Percentiles rank a stretch among this genome's conserved stretches.
phyloP scores from a whole-genome alignment of 2,797 vertebrate species.

The Crax fasciolata region DNA sequence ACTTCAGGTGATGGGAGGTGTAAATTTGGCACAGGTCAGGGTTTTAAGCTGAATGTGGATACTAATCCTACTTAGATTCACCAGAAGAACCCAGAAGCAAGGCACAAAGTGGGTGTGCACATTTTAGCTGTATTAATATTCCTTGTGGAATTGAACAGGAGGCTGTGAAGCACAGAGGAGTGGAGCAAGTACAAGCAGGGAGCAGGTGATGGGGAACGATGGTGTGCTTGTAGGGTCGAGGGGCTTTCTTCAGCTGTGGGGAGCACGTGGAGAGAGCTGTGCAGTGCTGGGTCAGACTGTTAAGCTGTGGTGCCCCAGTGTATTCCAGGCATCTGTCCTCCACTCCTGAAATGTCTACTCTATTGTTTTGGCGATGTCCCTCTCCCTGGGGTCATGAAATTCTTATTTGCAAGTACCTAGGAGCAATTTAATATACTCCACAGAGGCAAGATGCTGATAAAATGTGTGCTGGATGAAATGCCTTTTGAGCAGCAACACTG shows the following conservation, averaged over 20 bases:
- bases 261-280: rapidly evolving
- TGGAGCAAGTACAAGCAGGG: rapidly evolving
- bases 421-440: neutral
- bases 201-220: neutral
- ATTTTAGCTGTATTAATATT: neutral
- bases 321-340: neutral
- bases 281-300: rapidly evolving
- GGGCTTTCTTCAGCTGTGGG: neutral
- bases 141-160: neutral
- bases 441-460: neutral
- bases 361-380: neutral
- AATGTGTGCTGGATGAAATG: neutral
- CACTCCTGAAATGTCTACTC: neutral
- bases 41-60: neutral
- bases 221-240: neutral
- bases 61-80: neutral
- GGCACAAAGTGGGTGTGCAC: neutral
- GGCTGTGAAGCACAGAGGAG: neutral
- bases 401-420: neutral
- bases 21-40: neutral
- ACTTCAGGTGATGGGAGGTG: neutral
- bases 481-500: neutral
- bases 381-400: neutral
- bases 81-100: neutral
- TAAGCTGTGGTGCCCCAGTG: neutral